These are phyloP conservation scores for Telmatochromis sp. DNA, from an alignment of 2,113 vertebrate genomes.

Conservation along the genomic window DNA sequence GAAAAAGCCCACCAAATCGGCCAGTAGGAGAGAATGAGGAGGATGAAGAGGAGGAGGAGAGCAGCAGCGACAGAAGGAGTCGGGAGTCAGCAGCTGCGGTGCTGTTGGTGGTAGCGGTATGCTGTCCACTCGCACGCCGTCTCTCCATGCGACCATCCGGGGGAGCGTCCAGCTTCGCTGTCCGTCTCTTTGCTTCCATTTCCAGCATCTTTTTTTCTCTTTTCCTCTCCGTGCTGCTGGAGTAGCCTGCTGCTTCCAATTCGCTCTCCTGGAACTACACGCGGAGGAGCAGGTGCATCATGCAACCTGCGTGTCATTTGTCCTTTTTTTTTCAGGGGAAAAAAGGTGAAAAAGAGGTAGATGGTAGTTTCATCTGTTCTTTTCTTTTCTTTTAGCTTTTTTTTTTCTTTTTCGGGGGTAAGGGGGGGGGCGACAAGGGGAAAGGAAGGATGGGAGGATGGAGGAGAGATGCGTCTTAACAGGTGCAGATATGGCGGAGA, in stretches of 20 bases:
- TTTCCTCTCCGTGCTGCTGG: background rate
- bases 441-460: background rate
- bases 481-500: conserved; percentile 72
- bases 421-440: background rate
- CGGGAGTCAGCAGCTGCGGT: background rate
- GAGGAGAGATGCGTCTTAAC: conserved; percentile 50
- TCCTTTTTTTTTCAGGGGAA: background rate
- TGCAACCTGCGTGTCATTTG: background rate
- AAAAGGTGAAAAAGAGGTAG: background rate
- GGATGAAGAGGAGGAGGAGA: conserved; percentile 47
- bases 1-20: conserved; percentile 70
- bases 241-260: background rate
- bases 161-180: conserved; percentile 16
- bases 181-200: background rate
- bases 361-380: background rate
- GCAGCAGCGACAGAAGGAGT: conserved; percentile 34
- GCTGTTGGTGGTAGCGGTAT: conserved; percentile 6
- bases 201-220: background rate
- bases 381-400: background rate
- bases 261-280: background rate
- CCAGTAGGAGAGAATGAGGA: background rate
- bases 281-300: conserved; percentile 37
- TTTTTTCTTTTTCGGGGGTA: accelerated
- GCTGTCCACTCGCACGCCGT: conserved; percentile 21
- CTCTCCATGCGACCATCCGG: conserved; percentile 31